These are phyloP conservation scores for Sterna hirundo DNA, from an alignment of 2,113 vertebrate genomes.

Conservation along the genomic window DNA sequence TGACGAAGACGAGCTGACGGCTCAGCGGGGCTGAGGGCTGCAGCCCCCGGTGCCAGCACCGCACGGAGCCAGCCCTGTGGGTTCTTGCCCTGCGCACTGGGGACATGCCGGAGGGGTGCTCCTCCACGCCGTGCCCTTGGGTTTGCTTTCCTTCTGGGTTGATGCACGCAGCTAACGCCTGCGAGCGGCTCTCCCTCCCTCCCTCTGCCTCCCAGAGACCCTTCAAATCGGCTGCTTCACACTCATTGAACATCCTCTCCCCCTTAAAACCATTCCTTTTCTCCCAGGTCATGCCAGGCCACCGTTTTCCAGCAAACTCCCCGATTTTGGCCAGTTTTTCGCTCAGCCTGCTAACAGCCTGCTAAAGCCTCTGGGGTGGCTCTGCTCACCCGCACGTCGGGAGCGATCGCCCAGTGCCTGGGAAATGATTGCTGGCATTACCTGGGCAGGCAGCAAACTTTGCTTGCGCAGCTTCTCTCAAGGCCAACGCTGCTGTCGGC, in stretches of 20 bases:
- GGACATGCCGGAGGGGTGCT: neutral
- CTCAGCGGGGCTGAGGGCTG: neutral
- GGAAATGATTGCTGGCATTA: slow-evolving; percentile 1
- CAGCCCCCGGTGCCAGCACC: neutral
- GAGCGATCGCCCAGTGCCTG: neutral
- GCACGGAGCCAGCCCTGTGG: neutral
- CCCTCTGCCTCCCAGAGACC: neutral
- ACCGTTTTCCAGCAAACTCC: neutral
- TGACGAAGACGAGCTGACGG: neutral
- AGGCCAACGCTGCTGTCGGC: neutral
- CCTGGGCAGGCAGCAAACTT: slow-evolving; percentile 47
- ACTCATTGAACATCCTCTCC: neutral
- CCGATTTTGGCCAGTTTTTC: slow-evolving; percentile 9
- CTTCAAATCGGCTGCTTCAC: neutral
- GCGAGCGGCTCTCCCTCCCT: neutral
- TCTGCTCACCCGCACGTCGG: neutral
- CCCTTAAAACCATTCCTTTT: neutral
- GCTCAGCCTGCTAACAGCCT: neutral
- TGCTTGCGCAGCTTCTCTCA: neutral
- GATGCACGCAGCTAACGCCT: neutral
- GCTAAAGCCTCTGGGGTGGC: neutral
- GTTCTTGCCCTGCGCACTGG: neutral
- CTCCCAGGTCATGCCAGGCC: neutral
- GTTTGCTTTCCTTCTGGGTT: neutral
- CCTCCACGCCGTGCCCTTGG: neutral